Evolutionary conservation across 2,797 vertebrate genomes (phyloP).

Genomic region (Girardinus metallicus): DNA sequence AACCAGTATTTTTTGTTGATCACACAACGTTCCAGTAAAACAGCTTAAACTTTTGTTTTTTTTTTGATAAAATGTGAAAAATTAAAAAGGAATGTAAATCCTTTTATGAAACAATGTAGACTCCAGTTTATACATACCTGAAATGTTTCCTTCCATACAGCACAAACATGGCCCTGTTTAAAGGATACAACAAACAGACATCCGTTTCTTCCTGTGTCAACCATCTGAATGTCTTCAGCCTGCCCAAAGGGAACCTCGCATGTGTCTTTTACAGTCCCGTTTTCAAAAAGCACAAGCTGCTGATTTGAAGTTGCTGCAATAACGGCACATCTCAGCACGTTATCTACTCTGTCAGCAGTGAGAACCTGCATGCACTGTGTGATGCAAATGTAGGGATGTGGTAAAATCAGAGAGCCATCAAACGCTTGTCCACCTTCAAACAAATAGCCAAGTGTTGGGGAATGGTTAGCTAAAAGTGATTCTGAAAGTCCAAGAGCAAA

Average conservation of each 20-base stretch:
- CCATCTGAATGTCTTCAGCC: constrained; percentile 79
- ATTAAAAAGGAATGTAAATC: neutral
- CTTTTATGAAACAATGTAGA: neutral
- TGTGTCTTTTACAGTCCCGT: constrained; percentile 82
- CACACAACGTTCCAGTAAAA: neutral
- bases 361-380: constrained; percentile 79
- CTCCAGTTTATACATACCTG: constrained; percentile 75
- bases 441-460: constrained; percentile 76
- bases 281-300: constrained; percentile 88
- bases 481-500: constrained; percentile 79
- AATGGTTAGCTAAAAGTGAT: constrained; percentile 23
- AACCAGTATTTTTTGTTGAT: neutral
- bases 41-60: neutral
- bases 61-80: neutral
- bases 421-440: constrained; percentile 77
- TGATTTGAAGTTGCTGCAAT: constrained; percentile 83
- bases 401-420: constrained; percentile 79
- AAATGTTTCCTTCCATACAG: constrained; percentile 86
- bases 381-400: constrained; percentile 84
- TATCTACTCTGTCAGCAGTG: constrained; percentile 60
- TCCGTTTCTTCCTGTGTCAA: constrained; percentile 77
- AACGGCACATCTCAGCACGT: constrained; percentile 73
- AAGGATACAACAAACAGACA: constrained; percentile 84
- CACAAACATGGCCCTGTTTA: constrained; percentile 80
- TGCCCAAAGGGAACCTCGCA: constrained; percentile 87